A percentile compares a stretch with the other conserved stretches of the same genome.
phyloP scores from a whole-genome alignment of 2,113 vertebrate genomes.

The Rhea americana region DNA sequence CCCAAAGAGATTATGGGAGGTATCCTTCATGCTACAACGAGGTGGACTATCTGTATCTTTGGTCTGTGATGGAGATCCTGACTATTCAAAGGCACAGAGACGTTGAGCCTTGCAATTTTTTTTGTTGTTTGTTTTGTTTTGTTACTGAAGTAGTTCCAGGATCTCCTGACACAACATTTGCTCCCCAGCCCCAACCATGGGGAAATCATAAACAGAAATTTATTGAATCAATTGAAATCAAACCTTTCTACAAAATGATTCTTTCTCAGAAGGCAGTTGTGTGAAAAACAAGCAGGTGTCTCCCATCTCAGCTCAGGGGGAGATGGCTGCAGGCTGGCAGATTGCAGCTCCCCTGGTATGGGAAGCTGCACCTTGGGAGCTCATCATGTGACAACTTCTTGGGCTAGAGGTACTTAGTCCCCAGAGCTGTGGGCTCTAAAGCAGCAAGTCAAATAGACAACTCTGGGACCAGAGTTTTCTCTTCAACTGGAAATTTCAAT shows the following conservation, averaged over 20 bases:
- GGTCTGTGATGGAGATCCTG: neutral
- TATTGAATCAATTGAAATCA: neutral
- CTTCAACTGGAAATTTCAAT: neutral
- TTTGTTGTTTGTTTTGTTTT: neutral
- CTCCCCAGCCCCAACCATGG: neutral
- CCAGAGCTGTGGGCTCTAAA: neutral
- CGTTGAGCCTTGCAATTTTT: neutral
- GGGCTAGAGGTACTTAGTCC: no score
- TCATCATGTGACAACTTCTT: no score
- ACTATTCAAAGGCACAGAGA: neutral
- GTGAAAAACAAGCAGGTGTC: neutral
- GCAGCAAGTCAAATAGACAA: neutral
- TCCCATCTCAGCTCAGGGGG: neutral
- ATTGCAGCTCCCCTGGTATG: neutral
- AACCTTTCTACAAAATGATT: neutral
- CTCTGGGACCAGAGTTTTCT: neutral
- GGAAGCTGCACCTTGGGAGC: no score
- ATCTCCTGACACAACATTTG: neutral
- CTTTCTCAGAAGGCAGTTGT: neutral
- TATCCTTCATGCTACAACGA: neutral
- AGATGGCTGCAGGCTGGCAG: neutral
- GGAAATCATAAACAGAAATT: neutral
- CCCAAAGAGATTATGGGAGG: neutral
- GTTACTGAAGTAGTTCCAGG: neutral
- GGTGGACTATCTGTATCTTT: neutral